phyloP scores from a whole-genome alignment of 2,888 invertebrate species.

The Gasteruption jaculator region DNA sequence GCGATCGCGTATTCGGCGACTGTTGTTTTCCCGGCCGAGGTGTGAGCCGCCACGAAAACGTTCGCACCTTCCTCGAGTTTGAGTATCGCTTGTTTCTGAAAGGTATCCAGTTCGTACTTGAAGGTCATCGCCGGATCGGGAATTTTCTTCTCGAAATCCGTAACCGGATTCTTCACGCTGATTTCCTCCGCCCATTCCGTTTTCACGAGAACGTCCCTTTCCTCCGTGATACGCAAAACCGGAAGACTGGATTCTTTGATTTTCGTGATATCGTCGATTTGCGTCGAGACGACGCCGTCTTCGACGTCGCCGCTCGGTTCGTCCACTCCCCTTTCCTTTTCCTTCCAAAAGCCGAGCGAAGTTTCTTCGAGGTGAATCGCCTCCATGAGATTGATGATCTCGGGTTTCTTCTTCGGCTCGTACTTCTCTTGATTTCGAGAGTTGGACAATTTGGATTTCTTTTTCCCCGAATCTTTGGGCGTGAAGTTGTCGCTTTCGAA shows the following conservation, averaged over 20 bases:
- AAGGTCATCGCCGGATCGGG: conserved; percentile 81
- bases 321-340: conserved; percentile 11
- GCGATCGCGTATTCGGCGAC: conserved; percentile 99
- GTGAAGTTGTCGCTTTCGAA: conserved; percentile 44
- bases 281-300: no score
- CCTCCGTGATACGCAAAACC: conserved; percentile 65
- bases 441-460: conserved; percentile 15
- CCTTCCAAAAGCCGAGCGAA: conserved; percentile 52
- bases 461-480: conserved; percentile 25
- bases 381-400: conserved; percentile 58
- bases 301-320: no score
- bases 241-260: conserved; percentile 52
- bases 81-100: conserved; percentile 95
- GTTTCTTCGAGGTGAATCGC: conserved; percentile 61
- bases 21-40: conserved; percentile 98
- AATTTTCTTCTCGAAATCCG: conserved; percentile 74
- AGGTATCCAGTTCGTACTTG: conserved; percentile 91
- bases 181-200: conserved; percentile 86
- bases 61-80: conserved; percentile 90
- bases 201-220: conserved; percentile 50
- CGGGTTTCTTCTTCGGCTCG: conserved; percentile 37
- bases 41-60: conserved; percentile 98
- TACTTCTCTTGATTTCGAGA: no score
- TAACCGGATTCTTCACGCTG: conserved; percentile 75
- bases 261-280: conserved; percentile 17